Evolutionary conservation across 2,113 vertebrate genomes (phyloP).

Genomic region (Myocastor coypus): DNA sequence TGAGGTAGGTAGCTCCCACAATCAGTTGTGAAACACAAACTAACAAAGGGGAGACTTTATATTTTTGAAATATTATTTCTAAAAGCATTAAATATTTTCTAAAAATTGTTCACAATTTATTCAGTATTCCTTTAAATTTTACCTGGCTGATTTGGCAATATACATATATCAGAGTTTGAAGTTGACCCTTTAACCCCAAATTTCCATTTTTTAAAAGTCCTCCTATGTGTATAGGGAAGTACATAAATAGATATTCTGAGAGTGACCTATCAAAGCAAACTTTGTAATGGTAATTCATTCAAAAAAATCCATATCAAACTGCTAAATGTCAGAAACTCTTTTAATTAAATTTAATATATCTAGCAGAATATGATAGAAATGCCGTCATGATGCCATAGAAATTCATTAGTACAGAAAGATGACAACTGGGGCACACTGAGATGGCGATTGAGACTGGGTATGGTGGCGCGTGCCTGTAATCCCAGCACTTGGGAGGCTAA

Average conservation of each 20-base stretch:
- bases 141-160: neutral
- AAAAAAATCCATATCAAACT: neutral
- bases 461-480: too few species aligned
- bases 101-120: neutral
- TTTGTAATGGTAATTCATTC: neutral
- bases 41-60: neutral
- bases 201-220: slow-evolving; percentile 18
- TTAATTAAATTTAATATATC: slow-evolving; percentile 24
- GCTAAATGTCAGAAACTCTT: neutral
- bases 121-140: neutral
- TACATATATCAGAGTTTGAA: neutral
- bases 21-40: neutral
- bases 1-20: neutral
- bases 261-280: neutral
- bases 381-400: neutral
- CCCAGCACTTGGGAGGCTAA: too few species aligned
- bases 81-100: neutral
- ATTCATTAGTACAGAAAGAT: slow-evolving; percentile 13
- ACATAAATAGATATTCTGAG: neutral
- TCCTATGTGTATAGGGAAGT: neutral
- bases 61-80: neutral
- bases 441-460: too few species aligned
- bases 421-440: neutral
- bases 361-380: neutral
- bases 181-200: neutral